Evolutionary conservation across 37 sponge, comb jelly and placozoan species (phyloP), one percentile per base, ranked within the genome.

Genomic region (Eunapius fragilis): DNA sequence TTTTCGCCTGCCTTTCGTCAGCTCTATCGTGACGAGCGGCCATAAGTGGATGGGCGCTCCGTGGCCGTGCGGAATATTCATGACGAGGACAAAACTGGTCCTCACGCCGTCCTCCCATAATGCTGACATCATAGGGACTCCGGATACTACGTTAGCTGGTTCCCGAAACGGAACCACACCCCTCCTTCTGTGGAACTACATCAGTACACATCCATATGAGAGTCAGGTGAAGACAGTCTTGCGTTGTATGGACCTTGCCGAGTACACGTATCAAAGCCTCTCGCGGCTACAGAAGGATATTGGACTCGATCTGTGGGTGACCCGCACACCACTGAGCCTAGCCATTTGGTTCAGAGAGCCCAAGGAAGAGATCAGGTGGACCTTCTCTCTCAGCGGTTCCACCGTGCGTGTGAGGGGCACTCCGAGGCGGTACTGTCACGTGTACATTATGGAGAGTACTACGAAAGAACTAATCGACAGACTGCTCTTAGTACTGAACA

Each of bases 1-100:
- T 25, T 81, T 81, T 33, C 36, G 35, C 25, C 69, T 81, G 34
- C 41, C 34, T 13, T 81, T 69, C 50, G 82, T 81, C 13, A 37
- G 41, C n/a, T 81, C 82, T 31, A 68, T 81, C 12, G 33, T 31
- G 37, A 70, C 82, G 25, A 81, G 71, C 50, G 70, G 70, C 70
- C 82, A 81, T 45, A 81, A 68, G 34, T 81, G 82, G 82, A 31
- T 32, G 25, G 82, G 82, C 26, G n/a, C 82, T 69, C 82, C 82
- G 7, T 81, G 82, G 82, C 82, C 82, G 10, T 27, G 31, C 25
- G 82, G 71, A 4, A 70, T 81, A 3, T 81, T 37, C 72, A 81
- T 81, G 71, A 70, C 82, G 27, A 79, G 27, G 68, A 79, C 80
- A 0, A 58, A 49, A 19, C 58, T 79, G n/a, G 45, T 49, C 3